Conservation (phyloP, 1,140 invertebrate species). For the Saccostrea cuccullata region DNA sequence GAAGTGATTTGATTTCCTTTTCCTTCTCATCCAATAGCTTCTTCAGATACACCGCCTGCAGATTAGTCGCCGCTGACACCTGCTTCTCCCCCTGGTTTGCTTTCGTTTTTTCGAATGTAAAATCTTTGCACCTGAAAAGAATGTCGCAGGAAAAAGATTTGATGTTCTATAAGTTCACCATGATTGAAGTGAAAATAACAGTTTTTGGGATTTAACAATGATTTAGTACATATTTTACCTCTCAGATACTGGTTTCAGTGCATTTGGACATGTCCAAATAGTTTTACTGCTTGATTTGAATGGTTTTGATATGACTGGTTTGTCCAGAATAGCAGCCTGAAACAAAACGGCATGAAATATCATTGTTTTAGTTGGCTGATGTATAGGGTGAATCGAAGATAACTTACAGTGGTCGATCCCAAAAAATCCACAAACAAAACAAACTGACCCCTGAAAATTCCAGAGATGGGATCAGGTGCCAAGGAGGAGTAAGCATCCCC, state of each 20-base stretch:
- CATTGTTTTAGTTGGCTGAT: too few relatives aligned
- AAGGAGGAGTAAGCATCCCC: too few relatives aligned
- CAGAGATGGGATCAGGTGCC: too few relatives aligned
- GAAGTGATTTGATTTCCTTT: neutral
- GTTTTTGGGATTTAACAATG: neutral
- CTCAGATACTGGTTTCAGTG: neutral
- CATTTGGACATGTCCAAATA: slow-evolving; percentile 5
- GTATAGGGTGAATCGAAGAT: too few relatives aligned
- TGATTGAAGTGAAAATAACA: too few relatives aligned
- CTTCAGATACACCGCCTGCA: slow-evolving; percentile 19
- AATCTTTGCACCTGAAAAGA: neutral
- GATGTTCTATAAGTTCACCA: too few relatives aligned
- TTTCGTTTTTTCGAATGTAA: slow-evolving; percentile 23
- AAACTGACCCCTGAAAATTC: too few relatives aligned
- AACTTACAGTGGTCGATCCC: too few relatives aligned
- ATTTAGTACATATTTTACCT: neutral
- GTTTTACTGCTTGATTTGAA: neutral
- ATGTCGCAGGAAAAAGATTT: neutral
- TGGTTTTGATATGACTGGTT: slow-evolving; percentile 24
- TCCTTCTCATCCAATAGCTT: slow-evolving; percentile 29
- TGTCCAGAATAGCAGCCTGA: neutral
- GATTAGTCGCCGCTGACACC: neutral
- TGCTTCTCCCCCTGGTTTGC: neutral
- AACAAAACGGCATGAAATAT: neutral
- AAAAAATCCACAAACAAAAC: too few relatives aligned